Percentiles rank a stretch among this genome's conserved stretches.
Conservation (phyloP, 2,888 invertebrate species). For the Schizaphis graminum region DNA sequence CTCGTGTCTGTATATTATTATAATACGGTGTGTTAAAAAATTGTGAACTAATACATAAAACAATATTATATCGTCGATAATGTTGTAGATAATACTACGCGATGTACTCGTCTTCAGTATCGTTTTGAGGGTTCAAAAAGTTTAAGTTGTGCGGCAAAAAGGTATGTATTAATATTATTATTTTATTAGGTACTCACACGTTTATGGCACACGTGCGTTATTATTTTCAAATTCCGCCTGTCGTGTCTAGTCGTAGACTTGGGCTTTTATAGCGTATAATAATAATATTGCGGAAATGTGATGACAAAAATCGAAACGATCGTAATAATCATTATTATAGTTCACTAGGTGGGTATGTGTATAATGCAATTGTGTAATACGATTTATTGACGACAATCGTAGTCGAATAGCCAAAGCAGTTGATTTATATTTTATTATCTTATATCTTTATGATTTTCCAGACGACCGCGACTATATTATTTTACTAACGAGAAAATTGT, state of each 20-base stretch:
- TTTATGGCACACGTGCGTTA: neutral
- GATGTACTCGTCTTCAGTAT: neutral
- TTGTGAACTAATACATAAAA: neutral
- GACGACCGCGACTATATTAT: neutral
- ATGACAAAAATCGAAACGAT: neutral
- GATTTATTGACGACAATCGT: neutral
- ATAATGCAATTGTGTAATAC: neutral
- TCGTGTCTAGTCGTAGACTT: neutral
- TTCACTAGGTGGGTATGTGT: neutral
- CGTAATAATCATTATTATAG: neutral
- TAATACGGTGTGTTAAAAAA: neutral
- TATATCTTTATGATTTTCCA: neutral
- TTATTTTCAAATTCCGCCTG: neutral
- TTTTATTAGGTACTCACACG: neutral
- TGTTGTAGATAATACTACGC: neutral
- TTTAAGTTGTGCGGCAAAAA: neutral
- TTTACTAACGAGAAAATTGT: neutral
- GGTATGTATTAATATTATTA: neutral
- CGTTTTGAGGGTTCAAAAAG: neutral
- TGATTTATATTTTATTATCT: neutral
- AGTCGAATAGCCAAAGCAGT: neutral
- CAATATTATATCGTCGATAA: neutral
- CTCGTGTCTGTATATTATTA: neutral
- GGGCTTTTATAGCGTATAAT: neutral
- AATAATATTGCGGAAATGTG: neutral